These are phyloP conservation scores for Poicephalus gulielmi DNA, from an alignment of 2,113 vertebrate species.

Conservation along the genomic window DNA sequence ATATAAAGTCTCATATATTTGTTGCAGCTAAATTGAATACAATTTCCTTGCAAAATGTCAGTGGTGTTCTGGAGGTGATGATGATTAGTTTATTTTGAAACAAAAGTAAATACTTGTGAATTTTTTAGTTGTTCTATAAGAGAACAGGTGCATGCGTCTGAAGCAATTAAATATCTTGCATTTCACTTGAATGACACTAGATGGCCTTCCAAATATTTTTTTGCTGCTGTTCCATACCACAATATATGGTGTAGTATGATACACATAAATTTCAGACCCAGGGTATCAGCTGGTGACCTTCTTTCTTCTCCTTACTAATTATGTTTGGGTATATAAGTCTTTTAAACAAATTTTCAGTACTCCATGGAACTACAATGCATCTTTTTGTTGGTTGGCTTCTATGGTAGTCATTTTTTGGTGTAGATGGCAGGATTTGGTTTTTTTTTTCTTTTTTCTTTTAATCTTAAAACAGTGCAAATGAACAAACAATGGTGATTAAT, in stretches of 20 bases:
- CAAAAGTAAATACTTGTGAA: not conserved
- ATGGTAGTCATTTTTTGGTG: not conserved
- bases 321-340: not conserved
- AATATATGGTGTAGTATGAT: not conserved
- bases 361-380: not conserved
- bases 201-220: not conserved
- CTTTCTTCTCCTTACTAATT: not conserved
- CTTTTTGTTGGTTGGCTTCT: not conserved
- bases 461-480: not conserved
- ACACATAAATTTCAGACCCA: not conserved
- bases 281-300: not conserved
- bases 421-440: not conserved
- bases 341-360: not conserved
- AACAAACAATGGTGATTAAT: not conserved
- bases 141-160: not conserved
- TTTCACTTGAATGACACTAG: conserved; percentile 26
- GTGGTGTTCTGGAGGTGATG: not conserved
- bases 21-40: not conserved
- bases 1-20: not conserved
- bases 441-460: not conserved
- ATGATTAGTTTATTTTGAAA: not conserved
- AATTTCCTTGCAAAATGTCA: not conserved
- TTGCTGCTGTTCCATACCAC: not conserved
- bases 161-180: not conserved
- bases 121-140: not conserved